A percentile compares a stretch with the other conserved stretches of the same genome.
Evolutionary conservation across 2,797 vertebrate genomes (phyloP).

Genomic region (Sarcoramphus papa): DNA sequence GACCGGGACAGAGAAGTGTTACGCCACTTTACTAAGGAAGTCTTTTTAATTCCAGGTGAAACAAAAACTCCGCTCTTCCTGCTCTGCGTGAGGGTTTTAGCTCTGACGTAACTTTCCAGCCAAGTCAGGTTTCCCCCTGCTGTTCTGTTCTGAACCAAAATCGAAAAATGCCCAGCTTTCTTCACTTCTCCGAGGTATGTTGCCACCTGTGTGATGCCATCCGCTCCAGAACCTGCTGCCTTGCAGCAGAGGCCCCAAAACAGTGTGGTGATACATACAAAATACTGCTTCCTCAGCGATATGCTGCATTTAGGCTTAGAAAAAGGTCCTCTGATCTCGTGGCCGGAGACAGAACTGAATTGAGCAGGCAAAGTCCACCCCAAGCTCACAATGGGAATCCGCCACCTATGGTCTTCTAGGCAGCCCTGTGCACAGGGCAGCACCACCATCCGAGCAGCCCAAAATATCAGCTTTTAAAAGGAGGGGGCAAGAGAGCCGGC

Average conservation of each 20-base stretch:
- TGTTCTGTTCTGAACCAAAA: conserved; percentile 44
- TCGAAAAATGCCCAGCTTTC: background rate
- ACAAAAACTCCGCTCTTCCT: conserved; percentile 25
- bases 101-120: conserved; percentile 27
- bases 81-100: background rate
- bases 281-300: background rate
- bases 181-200: background rate
- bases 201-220: background rate
- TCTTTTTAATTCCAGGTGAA: conserved; percentile 19
- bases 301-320: background rate
- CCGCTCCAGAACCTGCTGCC: background rate
- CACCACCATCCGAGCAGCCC: background rate
- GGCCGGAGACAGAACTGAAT: background rate
- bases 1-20: background rate
- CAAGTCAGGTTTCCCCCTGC: conserved; percentile 48
- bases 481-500: background rate
- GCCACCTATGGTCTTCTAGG: background rate
- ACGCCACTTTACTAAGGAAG: background rate
- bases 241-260: background rate
- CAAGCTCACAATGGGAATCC: background rate
- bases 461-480: background rate
- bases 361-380: background rate
- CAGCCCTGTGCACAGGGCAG: background rate
- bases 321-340: background rate
- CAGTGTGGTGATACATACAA: background rate